Evolutionary conservation across 1,140 invertebrate species (phyloP), one percentile per base, ranked within the genome.

Genomic region (Homalodisca vitripennis): DNA sequence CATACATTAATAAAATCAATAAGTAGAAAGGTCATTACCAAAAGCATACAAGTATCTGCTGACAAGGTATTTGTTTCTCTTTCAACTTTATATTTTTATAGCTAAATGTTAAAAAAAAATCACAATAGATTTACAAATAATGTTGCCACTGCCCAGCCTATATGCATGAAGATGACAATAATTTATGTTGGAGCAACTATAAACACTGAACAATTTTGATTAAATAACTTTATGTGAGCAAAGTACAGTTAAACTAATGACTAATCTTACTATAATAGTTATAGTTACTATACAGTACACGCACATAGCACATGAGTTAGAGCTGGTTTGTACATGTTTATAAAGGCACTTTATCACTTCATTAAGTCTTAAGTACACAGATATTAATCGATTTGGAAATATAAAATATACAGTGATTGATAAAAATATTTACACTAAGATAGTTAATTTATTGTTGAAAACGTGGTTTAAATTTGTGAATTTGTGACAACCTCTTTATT

Each of bases 151-250:
- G 55, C 55, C 55, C 55, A 60, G 55, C 55, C 55, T 60, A 60
- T 60, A 13, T 51, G 14, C 12, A 26, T 22, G 26, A n/a, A 60
- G 14, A 60, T 60, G 55, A 27, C 55, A 60, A 60, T 60, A 60
- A 30, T 60, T 30, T 60, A 60, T 60, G 3, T 60, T 27, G 55
- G 24, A 27, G 55, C 14, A n/a, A 27, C 22, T 60, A 60, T 60
- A 27, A 60, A 60, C 26, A 24, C 27, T 60, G 55, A 60, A 22
- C 26, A 60, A 60, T 60, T 60, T 60, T 60, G 55, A 60, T 60
- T 60, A 60, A 60, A 60, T 60, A 60, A 60, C 55, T 60, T 60
- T 60, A 53, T n/a, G 29, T 60, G 55, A 60, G 55, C 55, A 60
- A 60, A 60, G 26, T 27, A 27, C 55, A 60, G 27, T 6, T 60